phyloP scores from a whole-genome alignment of 2,888 invertebrate genomes.

The Philopedon plagiatum region DNA sequence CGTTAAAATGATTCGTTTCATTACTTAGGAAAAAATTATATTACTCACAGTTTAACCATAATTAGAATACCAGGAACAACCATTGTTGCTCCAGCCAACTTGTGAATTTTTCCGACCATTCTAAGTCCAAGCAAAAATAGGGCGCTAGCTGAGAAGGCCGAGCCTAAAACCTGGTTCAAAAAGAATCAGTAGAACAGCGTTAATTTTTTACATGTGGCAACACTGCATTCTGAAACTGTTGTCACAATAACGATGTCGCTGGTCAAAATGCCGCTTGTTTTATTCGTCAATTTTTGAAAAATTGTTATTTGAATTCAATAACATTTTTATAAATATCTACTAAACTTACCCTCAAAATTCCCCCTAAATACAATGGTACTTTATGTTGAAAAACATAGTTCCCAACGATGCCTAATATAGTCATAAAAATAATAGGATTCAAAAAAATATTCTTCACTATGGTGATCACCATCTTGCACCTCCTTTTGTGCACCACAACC shows the following conservation, averaged over 20 bases:
- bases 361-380: slow-evolving; percentile 81
- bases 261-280: too few species aligned
- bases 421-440: slow-evolving; percentile 95
- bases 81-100: slow-evolving; percentile 83
- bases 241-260: too few species aligned
- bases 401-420: slow-evolving; percentile 89
- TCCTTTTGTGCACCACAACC: slow-evolving; percentile 59
- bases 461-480: slow-evolving; percentile 63
- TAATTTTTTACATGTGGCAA: too few species aligned
- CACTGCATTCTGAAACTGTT: too few species aligned
- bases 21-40: background rate
- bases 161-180: slow-evolving; percentile 77
- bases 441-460: slow-evolving; percentile 67
- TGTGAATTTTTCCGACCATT: slow-evolving; percentile 92
- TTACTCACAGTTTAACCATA: slow-evolving; percentile 86
- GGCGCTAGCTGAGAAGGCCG: slow-evolving; percentile 93
- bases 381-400: slow-evolving; percentile 86
- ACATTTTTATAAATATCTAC: background rate
- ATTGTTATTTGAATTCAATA: too few species aligned
- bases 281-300: too few species aligned
- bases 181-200: slow-evolving; percentile 56
- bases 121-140: slow-evolving; percentile 91
- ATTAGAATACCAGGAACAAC: slow-evolving; percentile 90
- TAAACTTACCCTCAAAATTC: slow-evolving; percentile 79
- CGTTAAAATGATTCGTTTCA: slow-evolving; percentile 2